Percentiles rank a stretch among this genome's conserved stretches.
Evolutionary conservation across 2,888 invertebrate genomes (phyloP).

Genomic region (Dolichopus griseipennis): DNA sequence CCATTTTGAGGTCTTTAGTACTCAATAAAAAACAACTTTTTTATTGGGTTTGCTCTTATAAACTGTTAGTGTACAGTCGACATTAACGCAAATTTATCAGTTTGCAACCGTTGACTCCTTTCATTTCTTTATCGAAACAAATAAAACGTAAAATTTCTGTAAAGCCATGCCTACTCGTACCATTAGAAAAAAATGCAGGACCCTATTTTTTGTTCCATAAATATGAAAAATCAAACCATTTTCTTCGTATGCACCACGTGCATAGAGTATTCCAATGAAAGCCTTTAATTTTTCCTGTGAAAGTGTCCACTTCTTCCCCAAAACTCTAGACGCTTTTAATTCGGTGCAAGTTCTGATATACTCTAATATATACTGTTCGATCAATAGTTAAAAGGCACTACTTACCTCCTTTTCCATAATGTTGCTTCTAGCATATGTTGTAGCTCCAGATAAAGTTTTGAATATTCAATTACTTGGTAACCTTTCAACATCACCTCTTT

Average conservation of each 20-base stretch:
- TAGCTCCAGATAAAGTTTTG: constrained; percentile 24
- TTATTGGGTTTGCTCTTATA: constrained; percentile 28
- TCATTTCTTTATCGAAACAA: constrained; percentile 12
- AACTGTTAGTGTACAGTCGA: constrained; percentile 22
- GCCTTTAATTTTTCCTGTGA: constrained; percentile 34
- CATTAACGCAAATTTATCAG: constrained; percentile 13
- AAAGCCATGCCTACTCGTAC: too few species aligned
- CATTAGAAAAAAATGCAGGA: constrained; percentile 9
- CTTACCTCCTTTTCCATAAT: constrained; percentile 23
- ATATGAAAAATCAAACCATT: constrained; percentile 49
- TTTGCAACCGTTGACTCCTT: constrained; percentile 13
- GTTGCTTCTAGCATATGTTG: too few species aligned
- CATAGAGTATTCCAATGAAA: constrained; percentile 84
- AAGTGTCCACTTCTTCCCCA: constrained; percentile 18
- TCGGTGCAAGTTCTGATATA: constrained; percentile 16
- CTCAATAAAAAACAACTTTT: constrained; percentile 25
- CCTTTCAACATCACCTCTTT: constrained; percentile 20
- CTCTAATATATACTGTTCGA: constrained; percentile 21
- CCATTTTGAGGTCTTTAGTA: constrained; percentile 25
- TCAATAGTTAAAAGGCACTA: constrained; percentile 25
- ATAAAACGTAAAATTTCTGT: constrained; percentile 9
- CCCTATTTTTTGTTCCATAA: constrained; percentile 18
- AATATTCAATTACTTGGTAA: constrained; percentile 21
- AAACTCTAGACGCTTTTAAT: constrained; percentile 18
- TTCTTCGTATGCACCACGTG: constrained; percentile 61